These are phyloP conservation scores for Bombyx mandarina DNA, from an alignment of 1,140 invertebrate species.

Conservation along the genomic window DNA sequence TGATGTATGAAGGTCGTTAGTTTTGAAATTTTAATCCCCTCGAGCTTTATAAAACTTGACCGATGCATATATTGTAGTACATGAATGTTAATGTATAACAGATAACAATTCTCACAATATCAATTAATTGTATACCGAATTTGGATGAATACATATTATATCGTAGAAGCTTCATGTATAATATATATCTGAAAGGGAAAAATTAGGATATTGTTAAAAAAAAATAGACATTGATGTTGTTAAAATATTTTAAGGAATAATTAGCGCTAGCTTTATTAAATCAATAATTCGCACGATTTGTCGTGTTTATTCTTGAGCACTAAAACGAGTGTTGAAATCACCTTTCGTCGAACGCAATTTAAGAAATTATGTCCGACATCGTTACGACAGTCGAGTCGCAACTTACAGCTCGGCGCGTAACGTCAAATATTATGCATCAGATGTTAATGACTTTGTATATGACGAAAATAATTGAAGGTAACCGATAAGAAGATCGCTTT, in stretches of 20 bases:
- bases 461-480: conserved; percentile 14
- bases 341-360: conserved; percentile 35
- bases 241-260: not conserved
- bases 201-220: too few relatives aligned
- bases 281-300: conserved; percentile 11
- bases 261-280: conserved; percentile 19
- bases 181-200: too few relatives aligned
- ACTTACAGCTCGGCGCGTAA: conserved; percentile 16
- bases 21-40: conserved; percentile 50
- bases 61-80: conserved; percentile 2
- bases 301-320: conserved; percentile 15
- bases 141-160: too few relatives aligned
- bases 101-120: too few relatives aligned
- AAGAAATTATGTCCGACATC: conserved; percentile 29
- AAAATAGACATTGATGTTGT: too few relatives aligned
- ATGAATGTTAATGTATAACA: too few relatives aligned
- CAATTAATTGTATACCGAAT: too few relatives aligned
- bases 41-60: conserved; percentile 33
- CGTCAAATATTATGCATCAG: conserved; percentile 24
- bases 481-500: not conserved
- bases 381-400: conserved; percentile 25
- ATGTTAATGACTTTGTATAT: conserved; percentile 20
- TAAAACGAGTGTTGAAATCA: conserved; percentile 25
- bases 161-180: too few relatives aligned
- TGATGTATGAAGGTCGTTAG: conserved; percentile 42